Evolutionary conservation across 2,113 vertebrate genomes (phyloP).

Genomic region (Chaetodon trifascialis): DNA sequence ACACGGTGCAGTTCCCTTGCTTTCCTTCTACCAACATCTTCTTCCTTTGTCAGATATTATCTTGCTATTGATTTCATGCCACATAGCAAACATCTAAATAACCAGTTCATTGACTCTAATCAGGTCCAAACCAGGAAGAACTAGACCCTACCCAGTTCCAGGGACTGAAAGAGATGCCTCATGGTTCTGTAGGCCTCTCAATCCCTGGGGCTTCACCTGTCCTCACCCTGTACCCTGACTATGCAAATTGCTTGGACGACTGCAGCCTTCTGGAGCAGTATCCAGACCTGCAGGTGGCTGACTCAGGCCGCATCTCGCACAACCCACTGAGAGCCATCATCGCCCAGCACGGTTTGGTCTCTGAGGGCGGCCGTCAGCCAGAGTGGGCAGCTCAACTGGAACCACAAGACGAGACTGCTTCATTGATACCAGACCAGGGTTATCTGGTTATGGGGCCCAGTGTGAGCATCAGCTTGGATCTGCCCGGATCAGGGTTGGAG

Average conservation of each 20-base stretch:
- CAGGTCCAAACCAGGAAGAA: slow-evolving; percentile 50
- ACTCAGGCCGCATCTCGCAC: slow-evolving; percentile 54
- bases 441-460: slow-evolving; percentile 86
- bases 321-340: slow-evolving; percentile 11
- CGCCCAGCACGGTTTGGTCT: neutral
- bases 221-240: slow-evolving; percentile 72
- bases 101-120: slow-evolving; percentile 20
- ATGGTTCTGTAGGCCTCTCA: slow-evolving; percentile 46
- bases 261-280: slow-evolving; percentile 88
- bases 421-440: slow-evolving; percentile 68
- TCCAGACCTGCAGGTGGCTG: slow-evolving; percentile 80
- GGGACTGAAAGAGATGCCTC: slow-evolving; percentile 35
- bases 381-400: slow-evolving; percentile 2
- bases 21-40: neutral
- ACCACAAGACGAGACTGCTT: neutral
- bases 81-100: neutral
- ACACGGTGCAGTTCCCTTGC: neutral
- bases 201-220: slow-evolving; percentile 72
- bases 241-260: slow-evolving; percentile 70
- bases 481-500: slow-evolving; percentile 69
- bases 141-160: slow-evolving; percentile 3
- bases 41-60: slow-evolving; percentile 19
- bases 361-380: neutral
- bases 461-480: slow-evolving; percentile 68
- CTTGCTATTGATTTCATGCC: neutral